phyloP scores from a whole-genome alignment of 2,888 invertebrate genomes.

The Petrolisthes cinctipes region DNA sequence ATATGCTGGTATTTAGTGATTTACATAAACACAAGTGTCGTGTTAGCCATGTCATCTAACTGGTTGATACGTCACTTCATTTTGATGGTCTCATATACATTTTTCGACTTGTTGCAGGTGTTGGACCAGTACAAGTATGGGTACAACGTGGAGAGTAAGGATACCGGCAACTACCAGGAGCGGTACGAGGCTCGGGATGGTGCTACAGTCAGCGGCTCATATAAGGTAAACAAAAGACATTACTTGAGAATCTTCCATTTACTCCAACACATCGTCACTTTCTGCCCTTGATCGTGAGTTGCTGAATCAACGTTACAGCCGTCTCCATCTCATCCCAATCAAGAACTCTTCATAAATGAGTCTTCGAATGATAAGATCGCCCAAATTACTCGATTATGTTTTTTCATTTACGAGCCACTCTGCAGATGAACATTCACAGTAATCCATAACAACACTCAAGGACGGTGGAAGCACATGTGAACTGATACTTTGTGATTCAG shows the following conservation, averaged over 20 bases:
- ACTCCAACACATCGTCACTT: no score
- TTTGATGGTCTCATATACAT: background rate
- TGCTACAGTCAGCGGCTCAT: conserved; percentile 56
- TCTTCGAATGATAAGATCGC: background rate
- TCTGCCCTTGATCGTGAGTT: background rate
- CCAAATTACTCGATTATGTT: no score
- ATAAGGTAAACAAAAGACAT: conserved; percentile 49
- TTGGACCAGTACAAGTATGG: conserved; percentile 57
- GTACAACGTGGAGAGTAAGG: conserved; percentile 52
- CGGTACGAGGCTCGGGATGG: conserved; percentile 59
- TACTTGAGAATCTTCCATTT: background rate
- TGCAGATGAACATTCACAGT: no score
- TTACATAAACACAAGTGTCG: no score
- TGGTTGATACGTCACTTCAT: no score
- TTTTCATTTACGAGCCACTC: no score
- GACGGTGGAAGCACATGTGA: no score
- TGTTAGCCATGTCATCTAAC: no score
- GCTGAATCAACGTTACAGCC: background rate
- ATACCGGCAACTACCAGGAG: conserved; percentile 60
- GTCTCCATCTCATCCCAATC: background rate
- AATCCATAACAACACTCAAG: no score
- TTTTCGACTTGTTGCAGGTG: conserved; percentile 1
- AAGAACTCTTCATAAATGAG: background rate
- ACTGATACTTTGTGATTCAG: no score
- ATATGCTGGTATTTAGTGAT: no score